Percentiles rank a stretch among this genome's conserved stretches.
phyloP scores from a whole-genome alignment of 2,113 vertebrate genomes.

The Vulpes vulpes region DNA sequence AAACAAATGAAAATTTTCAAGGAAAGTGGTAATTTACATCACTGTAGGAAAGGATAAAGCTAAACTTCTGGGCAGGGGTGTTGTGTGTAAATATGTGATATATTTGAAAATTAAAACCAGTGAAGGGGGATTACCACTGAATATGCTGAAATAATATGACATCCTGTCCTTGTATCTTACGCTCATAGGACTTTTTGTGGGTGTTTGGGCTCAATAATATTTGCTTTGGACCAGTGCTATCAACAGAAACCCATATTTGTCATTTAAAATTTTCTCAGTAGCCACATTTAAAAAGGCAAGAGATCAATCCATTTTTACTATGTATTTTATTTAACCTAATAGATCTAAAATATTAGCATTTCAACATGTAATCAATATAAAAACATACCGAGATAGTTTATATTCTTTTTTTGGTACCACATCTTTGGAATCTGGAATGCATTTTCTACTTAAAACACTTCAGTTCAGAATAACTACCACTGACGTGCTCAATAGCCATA shows the following conservation, averaged over 20 bases:
- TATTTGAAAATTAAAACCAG: neutral
- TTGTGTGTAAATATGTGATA: neutral
- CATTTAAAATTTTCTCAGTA: conserved; percentile 11
- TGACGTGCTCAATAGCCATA: neutral
- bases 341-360: neutral
- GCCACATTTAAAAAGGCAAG: neutral
- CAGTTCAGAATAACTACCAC: neutral
- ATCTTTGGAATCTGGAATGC: neutral
- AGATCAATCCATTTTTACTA: conserved; percentile 4
- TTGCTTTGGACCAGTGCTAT: neutral
- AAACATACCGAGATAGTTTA: neutral
- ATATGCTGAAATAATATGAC: neutral
- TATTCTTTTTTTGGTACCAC: neutral
- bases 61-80: neutral
- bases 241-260: neutral
- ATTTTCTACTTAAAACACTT: conserved; percentile 31
- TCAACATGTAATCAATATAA: neutral
- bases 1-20: conserved; percentile 46
- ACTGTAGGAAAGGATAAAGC: neutral
- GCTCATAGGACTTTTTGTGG: neutral
- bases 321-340: neutral
- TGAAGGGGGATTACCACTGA: neutral
- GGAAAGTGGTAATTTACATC: conserved; percentile 47
- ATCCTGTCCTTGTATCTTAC: neutral
- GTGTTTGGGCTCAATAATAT: neutral